These are phyloP conservation scores for Rhodeus uyekii DNA, from an alignment of 2,797 vertebrate species.

Conservation along the genomic window DNA sequence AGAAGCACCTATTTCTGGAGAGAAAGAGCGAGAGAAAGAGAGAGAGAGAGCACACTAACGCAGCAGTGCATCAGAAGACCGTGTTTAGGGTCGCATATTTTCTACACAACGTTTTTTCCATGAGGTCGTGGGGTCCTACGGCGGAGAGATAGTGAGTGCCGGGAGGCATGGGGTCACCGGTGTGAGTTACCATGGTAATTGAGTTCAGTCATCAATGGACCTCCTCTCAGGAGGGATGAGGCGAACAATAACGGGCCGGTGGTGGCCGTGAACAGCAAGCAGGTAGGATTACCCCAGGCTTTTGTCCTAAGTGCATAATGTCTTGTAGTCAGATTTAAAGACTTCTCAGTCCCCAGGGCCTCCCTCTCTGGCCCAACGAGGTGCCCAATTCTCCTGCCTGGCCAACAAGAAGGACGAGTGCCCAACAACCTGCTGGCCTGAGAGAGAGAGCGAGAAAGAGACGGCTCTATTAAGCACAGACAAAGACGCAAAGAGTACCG, in stretches of 20 bases:
- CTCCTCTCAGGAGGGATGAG: constrained; percentile 89
- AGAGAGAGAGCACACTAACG: constrained; percentile 17
- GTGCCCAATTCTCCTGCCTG: constrained; percentile 83
- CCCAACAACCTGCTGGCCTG: constrained; percentile 35
- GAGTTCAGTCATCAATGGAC: constrained; percentile 89
- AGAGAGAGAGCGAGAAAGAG: constrained; percentile 49
- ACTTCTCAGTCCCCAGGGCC: constrained; percentile 87
- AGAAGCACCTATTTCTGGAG: constrained; percentile 58
- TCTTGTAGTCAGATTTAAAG: constrained; percentile 97
- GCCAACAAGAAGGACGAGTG: constrained; percentile 78
- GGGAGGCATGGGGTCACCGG: constrained; percentile 80
- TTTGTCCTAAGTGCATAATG: constrained; percentile 97
- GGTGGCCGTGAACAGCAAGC: constrained; percentile 93
- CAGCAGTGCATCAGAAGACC: constrained; percentile 42
- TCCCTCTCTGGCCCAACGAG: constrained; percentile 81
- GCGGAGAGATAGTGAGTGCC: constrained; percentile 68
- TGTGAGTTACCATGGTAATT: constrained; percentile 98
- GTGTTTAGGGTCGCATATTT: constrained; percentile 56
- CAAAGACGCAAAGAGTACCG: constrained; percentile 57
- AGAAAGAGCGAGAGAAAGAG: constrained; percentile 8
- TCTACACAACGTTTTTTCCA: constrained; percentile 78
- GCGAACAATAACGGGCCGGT: constrained; percentile 90
- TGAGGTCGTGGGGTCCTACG: constrained; percentile 74
- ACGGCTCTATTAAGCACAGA: constrained; percentile 56
- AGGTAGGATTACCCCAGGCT: constrained; percentile 95